Base-by-base conservation (phyloP, 92 coral and sea anemone species). In the Desmophyllum pertusum region DNA sequence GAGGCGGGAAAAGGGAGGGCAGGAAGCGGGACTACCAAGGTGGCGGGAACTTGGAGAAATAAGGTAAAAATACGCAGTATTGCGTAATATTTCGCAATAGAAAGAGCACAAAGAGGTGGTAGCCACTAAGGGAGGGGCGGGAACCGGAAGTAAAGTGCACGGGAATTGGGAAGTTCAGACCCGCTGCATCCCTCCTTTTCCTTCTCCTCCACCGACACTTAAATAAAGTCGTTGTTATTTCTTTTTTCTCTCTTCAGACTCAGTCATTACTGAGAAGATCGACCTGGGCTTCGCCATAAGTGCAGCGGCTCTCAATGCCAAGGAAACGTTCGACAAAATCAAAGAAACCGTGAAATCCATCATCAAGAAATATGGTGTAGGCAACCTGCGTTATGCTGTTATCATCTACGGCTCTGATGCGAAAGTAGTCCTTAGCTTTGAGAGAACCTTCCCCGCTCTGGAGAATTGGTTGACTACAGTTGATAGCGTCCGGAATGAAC, bases 281-380 rank as follows among this genome's bases (percentile, higher is more conserved):
- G 98, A 96, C 85, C 87, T 96, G 46, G 97, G 90, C 36, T 96
- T 96, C 72, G 83, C 91, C 25, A 79, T 96, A 57, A 95, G 95
- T 45, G 91, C 96, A 59, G 37, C 93, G 3, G 89, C 93, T 46
- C 78, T 90, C 2, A 87, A 84, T 40, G 83, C 95, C 2, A 85
- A 64, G 37, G 78, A 88, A 29, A 85, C 90, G 31, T 94, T 94
- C 72, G 65, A 61, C 41, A 76, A 86, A 78, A 84, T 94, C 90
- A 96, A 94, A 78, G 90, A 92, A 61, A 77, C 91, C 39, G 73
- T 94, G 15, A 88, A 79, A 36, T 73, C 80, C 23, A 81, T 96
- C 43, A 84, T 92, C 23, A 81, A 76, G 55, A 90, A 88, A 71
- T 86, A 94, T 38, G 93, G 90, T 51, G 78, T 83, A 15, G 77